Evolutionary conservation across 2,113 vertebrate species (phyloP).

Genomic region (Silurus meridionalis): DNA sequence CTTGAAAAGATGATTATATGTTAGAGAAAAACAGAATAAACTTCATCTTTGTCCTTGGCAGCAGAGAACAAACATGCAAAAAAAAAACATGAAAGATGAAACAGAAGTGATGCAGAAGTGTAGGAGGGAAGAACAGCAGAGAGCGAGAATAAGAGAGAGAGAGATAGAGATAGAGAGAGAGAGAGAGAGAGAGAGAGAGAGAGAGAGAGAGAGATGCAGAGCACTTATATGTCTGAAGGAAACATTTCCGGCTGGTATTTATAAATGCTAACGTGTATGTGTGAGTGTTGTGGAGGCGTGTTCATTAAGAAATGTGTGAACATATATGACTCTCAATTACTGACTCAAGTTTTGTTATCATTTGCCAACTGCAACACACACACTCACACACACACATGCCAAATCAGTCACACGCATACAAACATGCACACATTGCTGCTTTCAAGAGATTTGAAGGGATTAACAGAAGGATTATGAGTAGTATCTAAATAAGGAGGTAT

Average conservation of each 20-base stretch:
- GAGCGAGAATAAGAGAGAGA: background rate
- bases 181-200: too few relatives aligned
- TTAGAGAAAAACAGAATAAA: background rate
- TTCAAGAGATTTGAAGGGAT: conserved; percentile 11
- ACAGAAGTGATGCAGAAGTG: conserved; percentile 23
- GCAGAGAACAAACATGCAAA: conserved; percentile 8
- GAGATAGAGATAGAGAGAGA: too few relatives aligned
- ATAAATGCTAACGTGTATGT: conserved; percentile 30
- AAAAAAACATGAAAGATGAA: background rate
- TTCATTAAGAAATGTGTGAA: conserved; percentile 29
- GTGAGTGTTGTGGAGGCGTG: conserved; percentile 20
- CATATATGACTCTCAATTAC: background rate
- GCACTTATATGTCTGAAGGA: conserved; percentile 37
- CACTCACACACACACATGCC: background rate
- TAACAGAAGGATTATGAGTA: conserved; percentile 11
- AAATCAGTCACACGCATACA: background rate
- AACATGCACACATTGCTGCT: background rate
- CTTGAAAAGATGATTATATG: conserved; percentile 1
- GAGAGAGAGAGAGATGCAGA: background rate
- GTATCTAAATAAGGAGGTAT: background rate
- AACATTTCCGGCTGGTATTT: conserved; percentile 43
- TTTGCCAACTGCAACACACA: background rate
- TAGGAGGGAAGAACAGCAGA: conserved; percentile 27
- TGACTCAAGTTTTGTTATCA: conserved; percentile 1
- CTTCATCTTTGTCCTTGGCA: background rate